Evolutionary conservation across 2,113 vertebrate genomes (phyloP).

Genomic region (Catharus fuscescens): DNA sequence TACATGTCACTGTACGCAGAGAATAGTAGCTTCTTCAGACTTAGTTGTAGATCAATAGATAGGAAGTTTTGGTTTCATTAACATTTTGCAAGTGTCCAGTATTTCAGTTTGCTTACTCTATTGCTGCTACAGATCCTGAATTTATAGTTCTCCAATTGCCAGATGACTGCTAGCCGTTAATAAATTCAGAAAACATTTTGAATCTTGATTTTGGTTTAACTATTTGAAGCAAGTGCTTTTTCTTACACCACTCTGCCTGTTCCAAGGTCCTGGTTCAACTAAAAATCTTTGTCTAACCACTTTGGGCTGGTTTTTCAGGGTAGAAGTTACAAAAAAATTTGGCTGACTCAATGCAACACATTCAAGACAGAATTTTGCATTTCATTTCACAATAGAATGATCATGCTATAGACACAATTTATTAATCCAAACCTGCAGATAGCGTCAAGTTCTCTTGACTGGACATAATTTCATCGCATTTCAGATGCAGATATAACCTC

Average conservation of each 20-base stretch:
- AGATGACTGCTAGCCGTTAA: neutral
- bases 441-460: neutral
- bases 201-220: neutral
- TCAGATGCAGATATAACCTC: neutral
- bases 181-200: neutral
- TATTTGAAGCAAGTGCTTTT: neutral
- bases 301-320: neutral
- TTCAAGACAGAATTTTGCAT: neutral
- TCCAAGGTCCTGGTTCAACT: neutral
- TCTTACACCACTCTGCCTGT: rapidly evolving
- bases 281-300: neutral
- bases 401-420: neutral
- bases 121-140: neutral
- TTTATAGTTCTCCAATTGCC: neutral
- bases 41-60: neutral
- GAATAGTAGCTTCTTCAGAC: neutral
- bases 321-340: neutral
- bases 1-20: rapidly evolving
- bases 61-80: neutral
- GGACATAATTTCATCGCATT: neutral
- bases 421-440: neutral
- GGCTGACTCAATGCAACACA: neutral
- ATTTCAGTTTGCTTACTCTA: neutral
- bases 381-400: neutral
- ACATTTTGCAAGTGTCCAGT: neutral